phyloP scores from a whole-genome alignment of 2,113 vertebrate species.

The Panthera uncia region DNA sequence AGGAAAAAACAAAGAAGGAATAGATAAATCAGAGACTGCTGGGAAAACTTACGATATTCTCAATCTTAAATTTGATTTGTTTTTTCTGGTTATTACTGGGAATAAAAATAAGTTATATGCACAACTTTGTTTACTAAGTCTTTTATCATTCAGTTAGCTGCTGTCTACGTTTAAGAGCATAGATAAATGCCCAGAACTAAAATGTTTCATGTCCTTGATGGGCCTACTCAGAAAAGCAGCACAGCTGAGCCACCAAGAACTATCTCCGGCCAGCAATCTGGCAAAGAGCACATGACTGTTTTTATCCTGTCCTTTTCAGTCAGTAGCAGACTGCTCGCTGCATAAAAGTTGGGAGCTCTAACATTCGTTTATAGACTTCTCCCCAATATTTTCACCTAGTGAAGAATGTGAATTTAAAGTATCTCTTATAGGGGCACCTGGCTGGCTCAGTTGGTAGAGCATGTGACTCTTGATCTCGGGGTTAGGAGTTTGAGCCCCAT shows the following conservation, averaged over 20 bases:
- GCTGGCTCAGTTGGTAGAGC: not conserved
- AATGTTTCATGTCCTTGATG: not conserved
- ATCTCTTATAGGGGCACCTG: not conserved
- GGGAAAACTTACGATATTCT: not conserved
- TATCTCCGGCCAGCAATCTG: constrained; percentile 29
- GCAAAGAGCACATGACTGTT: constrained; percentile 35
- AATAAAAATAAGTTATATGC: constrained; percentile 11
- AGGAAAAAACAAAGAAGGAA: not conserved
- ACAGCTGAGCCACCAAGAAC: not conserved
- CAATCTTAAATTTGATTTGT: constrained; percentile 12
- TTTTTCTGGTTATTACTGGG: constrained; percentile 6
- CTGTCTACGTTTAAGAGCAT: not conserved
- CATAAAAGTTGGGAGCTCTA: not conserved
- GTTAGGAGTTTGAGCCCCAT: too few relatives aligned
- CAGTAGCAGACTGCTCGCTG: not conserved
- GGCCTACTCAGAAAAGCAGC: constrained; percentile 4
- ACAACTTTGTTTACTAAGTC: constrained; percentile 20
- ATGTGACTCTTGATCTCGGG: too few relatives aligned
- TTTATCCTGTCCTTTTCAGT: not conserved
- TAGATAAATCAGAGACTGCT: constrained; percentile 1
- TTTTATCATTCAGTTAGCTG: constrained; percentile 34
- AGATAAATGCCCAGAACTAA: not conserved
- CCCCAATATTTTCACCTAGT: not conserved
- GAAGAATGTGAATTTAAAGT: constrained; percentile 34
- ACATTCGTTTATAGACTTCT: constrained; percentile 34